These are phyloP conservation scores for Melinaea marsaeus DNA, from an alignment of 2,888 invertebrate genomes.

Conservation along the genomic window DNA sequence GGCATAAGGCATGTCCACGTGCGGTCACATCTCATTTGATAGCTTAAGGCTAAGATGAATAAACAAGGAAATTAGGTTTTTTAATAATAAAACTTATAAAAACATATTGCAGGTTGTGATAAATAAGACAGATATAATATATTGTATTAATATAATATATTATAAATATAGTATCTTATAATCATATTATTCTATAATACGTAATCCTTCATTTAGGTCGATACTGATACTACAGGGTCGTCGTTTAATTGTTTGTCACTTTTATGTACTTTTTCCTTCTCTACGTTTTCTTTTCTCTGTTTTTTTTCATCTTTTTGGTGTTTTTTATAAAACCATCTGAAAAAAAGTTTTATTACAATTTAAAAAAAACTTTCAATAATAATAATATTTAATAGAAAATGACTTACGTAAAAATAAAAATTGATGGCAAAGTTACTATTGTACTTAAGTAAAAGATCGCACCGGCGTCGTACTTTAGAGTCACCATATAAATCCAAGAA, in stretches of 20 bases:
- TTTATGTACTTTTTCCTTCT: constrained; percentile 12
- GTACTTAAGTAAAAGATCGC: constrained; percentile 83
- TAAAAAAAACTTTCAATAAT: neutral
- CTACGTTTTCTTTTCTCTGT: constrained; percentile 11
- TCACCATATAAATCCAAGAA: constrained; percentile 82
- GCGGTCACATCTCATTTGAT: too few relatives aligned
- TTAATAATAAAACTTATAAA: too few relatives aligned
- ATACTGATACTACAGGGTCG: constrained; percentile 41
- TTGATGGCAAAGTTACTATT: constrained; percentile 80
- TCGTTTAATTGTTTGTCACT: constrained; percentile 26
- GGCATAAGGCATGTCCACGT: too few relatives aligned
- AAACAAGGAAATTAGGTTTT: too few relatives aligned
- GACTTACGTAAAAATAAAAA: constrained; percentile 79
- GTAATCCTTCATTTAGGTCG: constrained; percentile 41
- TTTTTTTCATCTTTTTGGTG: constrained; percentile 37
- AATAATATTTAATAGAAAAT: constrained; percentile 11
- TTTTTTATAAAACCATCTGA: constrained; percentile 58
- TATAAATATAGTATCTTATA: neutral
- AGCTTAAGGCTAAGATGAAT: too few relatives aligned
- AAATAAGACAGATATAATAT: too few relatives aligned
- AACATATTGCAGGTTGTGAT: too few relatives aligned
- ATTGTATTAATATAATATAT: too few relatives aligned
- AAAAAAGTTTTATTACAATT: constrained; percentile 24
- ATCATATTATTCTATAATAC: constrained; percentile 33
- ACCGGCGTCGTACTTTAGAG: constrained; percentile 80